Conservation (phyloP, 92 coral and sea anemone species). For the Nematostella vectensis region DNA sequence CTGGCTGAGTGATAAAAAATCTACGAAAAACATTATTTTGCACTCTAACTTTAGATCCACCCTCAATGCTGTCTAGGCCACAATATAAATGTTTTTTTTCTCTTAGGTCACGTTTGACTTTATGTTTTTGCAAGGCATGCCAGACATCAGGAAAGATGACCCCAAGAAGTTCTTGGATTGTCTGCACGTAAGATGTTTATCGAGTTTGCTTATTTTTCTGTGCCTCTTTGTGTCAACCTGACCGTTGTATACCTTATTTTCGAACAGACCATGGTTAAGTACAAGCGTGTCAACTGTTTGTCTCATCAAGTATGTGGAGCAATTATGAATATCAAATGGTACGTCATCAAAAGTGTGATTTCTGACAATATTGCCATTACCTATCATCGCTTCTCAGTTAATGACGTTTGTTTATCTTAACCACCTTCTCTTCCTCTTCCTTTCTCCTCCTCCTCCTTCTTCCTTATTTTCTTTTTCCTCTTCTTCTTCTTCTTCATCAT, state of each 20-base stretch:
- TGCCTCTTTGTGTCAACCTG: neutral
- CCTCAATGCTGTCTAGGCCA: too few relatives aligned
- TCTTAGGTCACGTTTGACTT: constrained; percentile 72
- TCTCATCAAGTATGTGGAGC: constrained; percentile 82
- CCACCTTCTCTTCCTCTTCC: too few relatives aligned
- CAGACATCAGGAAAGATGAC: constrained; percentile 76
- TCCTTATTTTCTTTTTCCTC: too few relatives aligned
- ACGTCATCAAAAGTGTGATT: constrained; percentile 18
- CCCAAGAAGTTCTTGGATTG: constrained; percentile 77
- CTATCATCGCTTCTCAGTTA: constrained; percentile 1
- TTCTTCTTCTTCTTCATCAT: too few relatives aligned
- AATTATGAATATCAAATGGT: constrained; percentile 86
- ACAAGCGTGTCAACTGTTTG: constrained; percentile 64
- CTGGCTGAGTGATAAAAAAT: too few relatives aligned
- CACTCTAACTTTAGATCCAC: too few relatives aligned
- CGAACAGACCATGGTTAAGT: constrained; percentile 73
- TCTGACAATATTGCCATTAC: neutral
- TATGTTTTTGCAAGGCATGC: constrained; percentile 87
- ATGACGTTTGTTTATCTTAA: too few relatives aligned
- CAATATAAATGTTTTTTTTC: too few relatives aligned
- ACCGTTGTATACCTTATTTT: neutral
- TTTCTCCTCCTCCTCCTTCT: too few relatives aligned
- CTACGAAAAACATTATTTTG: too few relatives aligned
- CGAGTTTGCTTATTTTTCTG: neutral
- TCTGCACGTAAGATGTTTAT: constrained; percentile 46